A percentile compares a stretch with the other conserved stretches of the same genome.
Evolutionary conservation across 2,113 vertebrate genomes (phyloP).

Genomic region (Spheniscus mendiculus): DNA sequence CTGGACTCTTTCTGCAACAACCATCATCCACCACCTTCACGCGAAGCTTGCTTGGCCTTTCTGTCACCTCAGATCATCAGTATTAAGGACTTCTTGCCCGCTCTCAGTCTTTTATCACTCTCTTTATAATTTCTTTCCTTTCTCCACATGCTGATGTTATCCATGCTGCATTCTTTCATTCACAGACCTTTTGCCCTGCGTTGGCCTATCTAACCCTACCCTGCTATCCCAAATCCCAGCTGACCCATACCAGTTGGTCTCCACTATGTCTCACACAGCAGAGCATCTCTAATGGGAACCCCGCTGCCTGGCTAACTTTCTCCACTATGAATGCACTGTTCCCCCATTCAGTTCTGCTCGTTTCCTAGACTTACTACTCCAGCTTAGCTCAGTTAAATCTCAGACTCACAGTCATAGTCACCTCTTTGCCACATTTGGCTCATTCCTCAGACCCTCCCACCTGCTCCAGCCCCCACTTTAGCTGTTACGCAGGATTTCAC

Average conservation of each 20-base stretch:
- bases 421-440: not conserved
- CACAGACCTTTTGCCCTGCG: not conserved
- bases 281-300: not conserved
- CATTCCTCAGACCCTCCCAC: not conserved
- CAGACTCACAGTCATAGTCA: not conserved
- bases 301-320: not conserved
- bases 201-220: not conserved
- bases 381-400: not conserved
- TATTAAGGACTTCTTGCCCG: not conserved
- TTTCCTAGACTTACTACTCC: not conserved
- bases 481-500: not conserved
- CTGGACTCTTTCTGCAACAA: not conserved
- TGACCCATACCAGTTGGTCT: not conserved
- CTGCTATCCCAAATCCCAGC: not conserved
- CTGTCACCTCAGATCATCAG: not conserved
- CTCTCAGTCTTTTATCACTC: not conserved
- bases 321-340: not conserved
- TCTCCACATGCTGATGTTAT: not conserved
- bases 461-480: not conserved
- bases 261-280: not conserved
- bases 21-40: not conserved
- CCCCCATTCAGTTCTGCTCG: not conserved
- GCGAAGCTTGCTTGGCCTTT: not conserved
- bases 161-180: not conserved
- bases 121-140: not conserved